Conservation (phyloP, 2,888 invertebrate genomes). For the Rosalia funebris region DNA sequence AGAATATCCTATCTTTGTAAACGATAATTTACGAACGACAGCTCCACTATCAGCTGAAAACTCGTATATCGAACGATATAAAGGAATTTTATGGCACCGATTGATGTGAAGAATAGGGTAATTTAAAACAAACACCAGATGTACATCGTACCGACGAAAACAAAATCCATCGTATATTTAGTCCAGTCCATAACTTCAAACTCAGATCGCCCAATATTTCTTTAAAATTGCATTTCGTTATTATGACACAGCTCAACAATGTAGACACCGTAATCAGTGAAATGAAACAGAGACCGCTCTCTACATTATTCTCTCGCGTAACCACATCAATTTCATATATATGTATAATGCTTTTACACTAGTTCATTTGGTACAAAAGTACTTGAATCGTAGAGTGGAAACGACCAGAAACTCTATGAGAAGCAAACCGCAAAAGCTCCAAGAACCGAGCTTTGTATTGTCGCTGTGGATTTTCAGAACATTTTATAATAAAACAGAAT, state of each 20-base stretch:
- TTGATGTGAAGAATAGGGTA: too few species aligned
- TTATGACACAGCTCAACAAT: neutral
- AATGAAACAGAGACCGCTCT: too few species aligned
- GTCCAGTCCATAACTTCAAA: neutral
- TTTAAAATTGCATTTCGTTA: slow-evolving; percentile 4
- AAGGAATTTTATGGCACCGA: too few species aligned
- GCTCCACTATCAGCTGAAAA: too few species aligned
- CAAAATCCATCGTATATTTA: slow-evolving; percentile 7
- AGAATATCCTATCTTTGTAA: too few species aligned
- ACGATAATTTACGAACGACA: too few species aligned
- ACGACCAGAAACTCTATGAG: neutral
- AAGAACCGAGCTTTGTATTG: neutral
- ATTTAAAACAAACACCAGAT: too few species aligned
- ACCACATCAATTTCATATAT: neutral
- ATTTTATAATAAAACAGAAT: neutral
- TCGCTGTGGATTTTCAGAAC: neutral
- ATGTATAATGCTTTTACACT: neutral
- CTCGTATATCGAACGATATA: too few species aligned
- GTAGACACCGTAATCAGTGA: neutral
- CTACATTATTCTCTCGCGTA: neutral
- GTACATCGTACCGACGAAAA: too few species aligned
- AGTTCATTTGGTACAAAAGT: neutral
- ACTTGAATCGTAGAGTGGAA: slow-evolving; percentile 3
- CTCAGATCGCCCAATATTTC: neutral
- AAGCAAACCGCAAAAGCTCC: neutral